Evolutionary conservation across 30 jellyfish, hydroid and myxozoan genomes (phyloP), one percentile per base, ranked within the genome.

Genomic region (Nemopilema nomurai): DNA sequence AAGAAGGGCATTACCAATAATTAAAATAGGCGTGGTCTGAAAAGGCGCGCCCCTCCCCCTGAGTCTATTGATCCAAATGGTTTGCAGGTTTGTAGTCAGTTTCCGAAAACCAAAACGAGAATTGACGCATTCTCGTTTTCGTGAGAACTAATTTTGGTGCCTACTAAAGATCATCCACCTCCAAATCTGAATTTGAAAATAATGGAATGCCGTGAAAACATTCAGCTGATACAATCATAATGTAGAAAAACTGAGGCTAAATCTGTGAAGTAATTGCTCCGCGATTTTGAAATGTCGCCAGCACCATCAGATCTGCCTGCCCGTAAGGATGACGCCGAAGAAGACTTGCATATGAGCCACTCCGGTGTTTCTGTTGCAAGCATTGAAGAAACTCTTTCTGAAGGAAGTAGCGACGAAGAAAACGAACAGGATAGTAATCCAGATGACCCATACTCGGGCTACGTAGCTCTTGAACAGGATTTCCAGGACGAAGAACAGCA

Each of bases 241-340:
- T 41, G 57, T 41, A 41, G 13, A 13, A 41, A 41, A 41, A 13
- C 9, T 3, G 13, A 6, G 13, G 57, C 13, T 41, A 6, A 41
- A 6, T 41, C 57, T 41, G 13, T 41, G 57, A 41, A 41, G 57
- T 3, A 41, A 13, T 13, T 41, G 57, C 9, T 41, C 13, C 13
- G 57, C 57, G 57, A 6, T n/a, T 41, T 41, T 24, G 67, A 62
- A 62, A 30, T 77, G 22, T 77, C 87, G 18, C 87, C 87, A 49
- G 87, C 87, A 16, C 87, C 87, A 23, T 77, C 87, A 32, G 87
- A 77, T 53, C 69, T 77, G 24, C 87, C 87, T 51, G 87, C 31
- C 16, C 63, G 65, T 16, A 62, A 66, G 19, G 87, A 77, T 62
- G 79, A 22, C 18, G 67, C 41, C 1, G 87, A 75, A 13, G 77